phyloP scores from a whole-genome alignment of 2,888 invertebrate genomes.

The Eretmocerus hayati region DNA sequence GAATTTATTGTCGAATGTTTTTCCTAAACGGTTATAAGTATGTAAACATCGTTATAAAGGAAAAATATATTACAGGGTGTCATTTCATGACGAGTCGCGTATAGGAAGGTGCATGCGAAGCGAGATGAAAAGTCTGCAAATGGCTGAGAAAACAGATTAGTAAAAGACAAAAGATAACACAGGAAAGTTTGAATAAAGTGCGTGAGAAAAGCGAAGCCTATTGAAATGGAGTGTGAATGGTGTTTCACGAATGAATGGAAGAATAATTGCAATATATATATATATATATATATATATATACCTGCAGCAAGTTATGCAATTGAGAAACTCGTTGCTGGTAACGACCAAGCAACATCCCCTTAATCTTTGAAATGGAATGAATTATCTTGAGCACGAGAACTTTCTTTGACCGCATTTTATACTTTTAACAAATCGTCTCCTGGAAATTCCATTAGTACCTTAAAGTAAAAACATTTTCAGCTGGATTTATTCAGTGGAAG shows the following conservation, averaged over 20 bases:
- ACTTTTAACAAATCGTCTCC: too few species aligned
- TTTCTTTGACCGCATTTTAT: too few species aligned
- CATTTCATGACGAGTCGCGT: not conserved
- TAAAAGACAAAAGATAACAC: too few species aligned
- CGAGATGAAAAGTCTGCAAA: not conserved
- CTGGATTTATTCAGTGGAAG: too few species aligned
- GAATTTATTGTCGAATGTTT: not conserved
- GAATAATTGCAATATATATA: not conserved
- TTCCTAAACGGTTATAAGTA: not conserved
- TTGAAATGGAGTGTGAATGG: not conserved
- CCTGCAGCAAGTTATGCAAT: not conserved
- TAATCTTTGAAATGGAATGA: too few species aligned
- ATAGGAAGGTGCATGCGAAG: not conserved
- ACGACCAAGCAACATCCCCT: too few species aligned
- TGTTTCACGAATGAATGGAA: not conserved
- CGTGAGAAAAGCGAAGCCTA: not conserved
- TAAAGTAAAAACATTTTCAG: too few species aligned
- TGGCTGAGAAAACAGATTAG: not conserved
- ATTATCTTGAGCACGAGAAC: too few species aligned
- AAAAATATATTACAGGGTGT: not conserved
- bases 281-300: not conserved
- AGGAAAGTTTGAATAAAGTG: too few species aligned
- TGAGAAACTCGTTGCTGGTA: too few species aligned
- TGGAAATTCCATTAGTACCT: too few species aligned
- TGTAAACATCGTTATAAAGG: not conserved